A percentile compares a stretch with the other conserved stretches of the same genome.
These are phyloP conservation scores for Calcarius lapponicus DNA, from an alignment of 2,797 vertebrate species.

Conservation along the genomic window DNA sequence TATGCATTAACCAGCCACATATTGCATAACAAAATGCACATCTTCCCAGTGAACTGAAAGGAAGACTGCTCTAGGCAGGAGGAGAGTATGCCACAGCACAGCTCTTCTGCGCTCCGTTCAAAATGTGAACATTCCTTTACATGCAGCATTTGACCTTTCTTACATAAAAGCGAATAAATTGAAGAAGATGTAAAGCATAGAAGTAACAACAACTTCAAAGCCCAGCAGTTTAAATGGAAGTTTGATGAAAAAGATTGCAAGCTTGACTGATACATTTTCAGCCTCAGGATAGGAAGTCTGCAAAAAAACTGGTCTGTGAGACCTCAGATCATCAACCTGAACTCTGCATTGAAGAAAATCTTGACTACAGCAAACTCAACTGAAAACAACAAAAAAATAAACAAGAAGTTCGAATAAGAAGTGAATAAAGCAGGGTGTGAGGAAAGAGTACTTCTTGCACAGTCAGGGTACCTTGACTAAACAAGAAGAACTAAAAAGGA, in stretches of 20 bases:
- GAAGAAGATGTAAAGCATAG: not conserved
- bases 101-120: not conserved
- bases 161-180: not conserved
- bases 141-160: not conserved
- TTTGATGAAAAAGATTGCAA: not conserved
- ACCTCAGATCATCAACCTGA: not conserved
- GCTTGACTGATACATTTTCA: not conserved
- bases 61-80: not conserved
- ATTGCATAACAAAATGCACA: not conserved
- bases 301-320: not conserved
- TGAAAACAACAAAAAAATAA: not conserved
- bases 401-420: not conserved
- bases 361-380: not conserved
- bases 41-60: not conserved
- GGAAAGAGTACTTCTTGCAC: not conserved
- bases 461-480: not conserved
- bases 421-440: not conserved
- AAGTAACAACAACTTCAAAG: not conserved
- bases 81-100: accelerated
- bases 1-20: not conserved
- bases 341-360: not conserved
- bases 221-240: not conserved
- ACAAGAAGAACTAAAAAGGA: not conserved
- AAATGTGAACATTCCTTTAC: not conserved
- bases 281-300: not conserved